phyloP scores from a whole-genome alignment of 1,140 invertebrate species.

The Drosophila subpulchrella region DNA sequence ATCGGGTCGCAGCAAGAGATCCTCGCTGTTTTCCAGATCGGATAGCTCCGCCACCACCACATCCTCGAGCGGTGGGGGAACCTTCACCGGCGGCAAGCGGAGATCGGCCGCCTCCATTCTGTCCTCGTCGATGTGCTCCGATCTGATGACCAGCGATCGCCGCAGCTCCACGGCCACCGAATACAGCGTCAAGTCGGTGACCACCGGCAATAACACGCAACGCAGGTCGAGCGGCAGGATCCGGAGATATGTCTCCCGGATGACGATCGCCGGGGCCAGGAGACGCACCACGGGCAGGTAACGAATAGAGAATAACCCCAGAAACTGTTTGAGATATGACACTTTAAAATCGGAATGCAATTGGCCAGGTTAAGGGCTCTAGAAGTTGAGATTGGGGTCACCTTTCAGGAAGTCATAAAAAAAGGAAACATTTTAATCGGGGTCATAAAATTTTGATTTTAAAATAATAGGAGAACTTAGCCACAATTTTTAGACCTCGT shows the following conservation, averaged over 20 bases:
- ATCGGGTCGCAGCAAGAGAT: conserved; percentile 69
- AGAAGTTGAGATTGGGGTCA: too few relatives aligned
- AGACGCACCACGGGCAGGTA: conserved; percentile 84
- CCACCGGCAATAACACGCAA: conserved; percentile 23
- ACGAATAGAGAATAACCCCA: neutral
- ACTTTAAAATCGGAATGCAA: neutral
- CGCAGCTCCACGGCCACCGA: conserved; percentile 81
- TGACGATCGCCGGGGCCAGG: conserved; percentile 82
- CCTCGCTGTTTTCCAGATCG: conserved; percentile 81
- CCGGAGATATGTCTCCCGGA: conserved; percentile 74
- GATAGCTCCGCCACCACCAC: conserved; percentile 83
- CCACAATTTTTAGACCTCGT: too few relatives aligned
- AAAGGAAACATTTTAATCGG: neutral
- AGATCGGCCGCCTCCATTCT: conserved; percentile 80
- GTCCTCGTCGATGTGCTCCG: conserved; percentile 81
- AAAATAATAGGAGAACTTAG: too few relatives aligned
- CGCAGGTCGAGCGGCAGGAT: conserved; percentile 78
- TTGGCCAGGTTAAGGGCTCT: neutral
- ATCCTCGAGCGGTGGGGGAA: conserved; percentile 77
- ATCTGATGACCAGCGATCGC: conserved; percentile 74
- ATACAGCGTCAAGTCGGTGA: conserved; percentile 64
- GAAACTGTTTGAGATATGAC: neutral
- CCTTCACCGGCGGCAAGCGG: conserved; percentile 67
- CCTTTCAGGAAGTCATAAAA: neutral
- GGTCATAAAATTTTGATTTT: too few relatives aligned